A percentile compares a stretch with the other conserved stretches of the same genome.
These are phyloP conservation scores for Melopsittacus undulatus DNA, from an alignment of 2,797 vertebrate species.

Conservation along the genomic window DNA sequence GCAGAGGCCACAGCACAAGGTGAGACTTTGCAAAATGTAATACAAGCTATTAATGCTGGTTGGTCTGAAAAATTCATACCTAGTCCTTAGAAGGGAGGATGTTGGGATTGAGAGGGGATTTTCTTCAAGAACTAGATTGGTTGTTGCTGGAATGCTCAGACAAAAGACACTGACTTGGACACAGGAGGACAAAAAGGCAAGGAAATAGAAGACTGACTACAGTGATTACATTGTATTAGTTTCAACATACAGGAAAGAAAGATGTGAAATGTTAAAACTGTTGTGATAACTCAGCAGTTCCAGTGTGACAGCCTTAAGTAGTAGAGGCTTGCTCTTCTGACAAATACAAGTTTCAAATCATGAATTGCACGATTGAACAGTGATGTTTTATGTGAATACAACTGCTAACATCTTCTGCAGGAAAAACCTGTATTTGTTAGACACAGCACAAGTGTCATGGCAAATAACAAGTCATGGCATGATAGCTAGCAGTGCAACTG, in stretches of 20 bases:
- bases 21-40: slow-evolving; percentile 68
- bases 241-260: neutral
- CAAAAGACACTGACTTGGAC: neutral
- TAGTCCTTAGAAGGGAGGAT: neutral
- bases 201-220: neutral
- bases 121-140: slow-evolving; percentile 1
- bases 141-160: neutral
- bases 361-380: neutral
- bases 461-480: neutral
- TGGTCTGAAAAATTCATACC: slow-evolving; percentile 51
- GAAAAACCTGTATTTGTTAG: neutral
- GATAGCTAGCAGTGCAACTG: neutral
- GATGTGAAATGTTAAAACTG: neutral
- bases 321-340: neutral
- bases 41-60: slow-evolving; percentile 59
- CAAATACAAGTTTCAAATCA: neutral
- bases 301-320: neutral
- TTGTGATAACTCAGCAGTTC: neutral
- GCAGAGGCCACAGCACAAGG: slow-evolving; percentile 68
- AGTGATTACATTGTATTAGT: neutral
- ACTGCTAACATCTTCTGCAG: neutral
- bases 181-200: neutral
- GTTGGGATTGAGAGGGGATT: slow-evolving; percentile 15
- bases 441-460: neutral
- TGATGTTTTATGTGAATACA: neutral